Evolutionary conservation across 2,888 invertebrate genomes (phyloP).

Genomic region (Subacronicta megacephala): DNA sequence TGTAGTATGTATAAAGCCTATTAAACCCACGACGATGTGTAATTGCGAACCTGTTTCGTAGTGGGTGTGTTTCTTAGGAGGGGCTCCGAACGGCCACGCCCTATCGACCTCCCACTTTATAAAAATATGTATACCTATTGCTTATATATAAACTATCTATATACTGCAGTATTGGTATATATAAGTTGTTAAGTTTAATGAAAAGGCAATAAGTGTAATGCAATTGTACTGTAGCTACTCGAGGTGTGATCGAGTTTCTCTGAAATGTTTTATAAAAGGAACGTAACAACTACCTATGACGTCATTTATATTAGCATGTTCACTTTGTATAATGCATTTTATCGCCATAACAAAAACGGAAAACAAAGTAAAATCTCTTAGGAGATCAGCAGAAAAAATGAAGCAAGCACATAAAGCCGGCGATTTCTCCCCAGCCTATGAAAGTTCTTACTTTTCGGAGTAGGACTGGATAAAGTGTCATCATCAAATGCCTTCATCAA

Average conservation of each 20-base stretch:
- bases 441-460: too few relatives aligned
- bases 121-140: slow-evolving; percentile 43
- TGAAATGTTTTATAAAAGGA: background rate
- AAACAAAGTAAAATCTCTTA: too few relatives aligned
- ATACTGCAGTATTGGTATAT: slow-evolving; percentile 33
- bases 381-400: too few relatives aligned
- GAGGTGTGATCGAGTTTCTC: background rate
- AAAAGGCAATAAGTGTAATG: slow-evolving; percentile 12
- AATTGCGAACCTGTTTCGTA: slow-evolving; percentile 76
- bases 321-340: too few relatives aligned
- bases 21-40: slow-evolving; percentile 53
- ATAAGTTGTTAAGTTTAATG: slow-evolving; percentile 22
- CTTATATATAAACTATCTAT: slow-evolving; percentile 41
- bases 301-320: too few relatives aligned
- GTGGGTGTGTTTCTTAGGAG: slow-evolving; percentile 68
- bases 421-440: too few relatives aligned
- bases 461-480: too few relatives aligned
- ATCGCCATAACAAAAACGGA: too few relatives aligned
- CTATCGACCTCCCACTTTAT: slow-evolving; percentile 62
- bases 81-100: slow-evolving; percentile 74
- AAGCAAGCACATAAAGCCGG: too few relatives aligned
- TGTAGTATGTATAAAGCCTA: slow-evolving; percentile 30
- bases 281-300: background rate
- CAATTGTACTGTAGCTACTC: slow-evolving; percentile 2
- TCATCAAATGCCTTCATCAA: too few relatives aligned